Base-by-base conservation (phyloP, 1,140 invertebrate species). In the Ceratina australensis region DNA sequence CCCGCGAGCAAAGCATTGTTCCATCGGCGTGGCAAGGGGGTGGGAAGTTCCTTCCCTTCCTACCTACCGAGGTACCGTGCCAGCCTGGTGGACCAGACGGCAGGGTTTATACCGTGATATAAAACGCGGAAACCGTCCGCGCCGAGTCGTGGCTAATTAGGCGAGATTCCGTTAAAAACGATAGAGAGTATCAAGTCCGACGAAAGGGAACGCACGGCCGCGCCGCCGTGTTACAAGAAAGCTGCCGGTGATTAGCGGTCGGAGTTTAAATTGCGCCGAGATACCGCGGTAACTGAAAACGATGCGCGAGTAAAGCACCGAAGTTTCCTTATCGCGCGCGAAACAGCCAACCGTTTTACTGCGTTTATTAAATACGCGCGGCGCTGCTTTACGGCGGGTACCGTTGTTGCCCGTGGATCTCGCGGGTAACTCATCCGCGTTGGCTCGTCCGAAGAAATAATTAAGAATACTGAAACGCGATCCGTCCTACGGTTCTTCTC, bases 1-100 rank as follows among this genome's bases (percentile, higher is more conserved):
- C 78, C 79, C 66, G 65, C 80, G 68, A 80, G 74, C 83, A 66
- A 77, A 79, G 84, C 86, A 87, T 88, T 88, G 87, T 88, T 88
- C 69, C 78, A 63, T 18, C 49, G 33, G 33, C 33, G 33, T 33
- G 33, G 33, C 33, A 33, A 64, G 72, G 82, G 72, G 82, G 61
- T 81, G 72, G 73, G 69, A 66, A 72, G 66, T 47, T 59, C 66
- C 79, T 85, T 81, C 67, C 61, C 52, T 20, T 47, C 26, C 50
- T 16, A 10, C 16, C 10, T 24, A 5, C 22, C 42, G 3, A 7
- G 33, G n/a, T 10, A 7, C 28, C 65, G 12, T 8, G 12, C 22
- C 33, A 33, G 33, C 3, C 33, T 33, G 33, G 33, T 33, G 33
- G 33, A 33, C 33, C 33, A 33, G 33, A 33, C 33, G 33, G 33